Evolutionary conservation across 2,113 vertebrate species (phyloP).

Genomic region (Electrona antarctica): DNA sequence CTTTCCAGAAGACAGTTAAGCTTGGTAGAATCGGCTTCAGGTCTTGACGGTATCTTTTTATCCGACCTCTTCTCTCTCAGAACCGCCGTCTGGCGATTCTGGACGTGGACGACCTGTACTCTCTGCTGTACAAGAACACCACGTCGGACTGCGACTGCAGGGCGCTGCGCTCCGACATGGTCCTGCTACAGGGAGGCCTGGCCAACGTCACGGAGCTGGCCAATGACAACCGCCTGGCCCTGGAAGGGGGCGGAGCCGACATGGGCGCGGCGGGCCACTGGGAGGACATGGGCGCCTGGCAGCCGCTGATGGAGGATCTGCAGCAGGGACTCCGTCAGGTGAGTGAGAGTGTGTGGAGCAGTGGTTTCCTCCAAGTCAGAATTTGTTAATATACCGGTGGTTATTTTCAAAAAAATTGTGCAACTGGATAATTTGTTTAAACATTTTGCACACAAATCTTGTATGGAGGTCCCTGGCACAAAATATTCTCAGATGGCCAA

Average conservation of each 20-base stretch:
- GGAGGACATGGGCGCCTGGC: constrained; percentile 67
- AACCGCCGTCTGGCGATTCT: constrained; percentile 69
- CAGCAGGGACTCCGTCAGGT: constrained; percentile 76
- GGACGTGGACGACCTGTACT: constrained; percentile 75
- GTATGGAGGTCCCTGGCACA: too few relatives aligned
- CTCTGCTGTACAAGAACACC: constrained; percentile 32
- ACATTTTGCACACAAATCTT: too few relatives aligned
- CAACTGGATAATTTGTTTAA: too few relatives aligned
- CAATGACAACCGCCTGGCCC: constrained; percentile 63
- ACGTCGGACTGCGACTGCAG: constrained; percentile 77
- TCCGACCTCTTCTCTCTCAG: too few relatives aligned
- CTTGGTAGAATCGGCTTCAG: too few relatives aligned
- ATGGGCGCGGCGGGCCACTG: constrained; percentile 32
- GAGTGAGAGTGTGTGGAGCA: too few relatives aligned
- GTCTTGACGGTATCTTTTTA: too few relatives aligned
- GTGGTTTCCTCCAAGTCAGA: too few relatives aligned
- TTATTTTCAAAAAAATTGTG: too few relatives aligned
- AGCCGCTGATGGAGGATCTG: constrained; percentile 73
- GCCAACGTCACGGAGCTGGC: constrained; percentile 72
- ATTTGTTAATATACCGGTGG: too few relatives aligned
- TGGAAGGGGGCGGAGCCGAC: constrained; percentile 26
- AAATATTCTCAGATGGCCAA: too few relatives aligned
- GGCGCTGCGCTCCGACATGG: constrained; percentile 50
- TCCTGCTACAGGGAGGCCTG: constrained; percentile 56
- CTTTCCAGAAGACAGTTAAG: too few relatives aligned